These are phyloP conservation scores for Sinocyclocheilus grahami DNA, from an alignment of 2,113 vertebrate genomes.

Conservation along the genomic window DNA sequence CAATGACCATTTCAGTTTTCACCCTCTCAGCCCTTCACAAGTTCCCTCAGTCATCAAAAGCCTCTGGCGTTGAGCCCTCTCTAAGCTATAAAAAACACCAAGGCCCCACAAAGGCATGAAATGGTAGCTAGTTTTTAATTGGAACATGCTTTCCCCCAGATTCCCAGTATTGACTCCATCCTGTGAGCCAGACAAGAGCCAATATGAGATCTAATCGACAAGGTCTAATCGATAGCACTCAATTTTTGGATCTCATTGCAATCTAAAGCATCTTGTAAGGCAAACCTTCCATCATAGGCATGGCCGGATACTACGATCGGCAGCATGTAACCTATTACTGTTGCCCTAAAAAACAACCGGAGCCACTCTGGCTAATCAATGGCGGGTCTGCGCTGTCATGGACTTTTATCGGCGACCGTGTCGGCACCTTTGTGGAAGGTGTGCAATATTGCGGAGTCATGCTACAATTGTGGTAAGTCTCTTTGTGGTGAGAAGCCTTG, in stretches of 20 bases:
- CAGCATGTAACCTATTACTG: slow-evolving; percentile 35
- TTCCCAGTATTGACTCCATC: slow-evolving; percentile 46
- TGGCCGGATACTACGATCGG: not conserved
- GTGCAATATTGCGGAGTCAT: slow-evolving; percentile 27
- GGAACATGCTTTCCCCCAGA: slow-evolving; percentile 64
- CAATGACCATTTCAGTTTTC: slow-evolving; percentile 4
- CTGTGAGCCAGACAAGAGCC: slow-evolving; percentile 23
- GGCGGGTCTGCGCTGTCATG: slow-evolving; percentile 20
- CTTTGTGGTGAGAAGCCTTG: not conserved
- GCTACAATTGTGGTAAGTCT: slow-evolving; percentile 45
- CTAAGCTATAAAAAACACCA: slow-evolving; percentile 63
- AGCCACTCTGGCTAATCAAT: slow-evolving; percentile 33
- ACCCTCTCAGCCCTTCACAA: slow-evolving; percentile 30
- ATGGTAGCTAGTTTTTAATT: slow-evolving; percentile 69
- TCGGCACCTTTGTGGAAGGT: not conserved
- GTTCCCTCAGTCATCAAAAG: slow-evolving; percentile 27
- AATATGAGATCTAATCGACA: slow-evolving; percentile 48
- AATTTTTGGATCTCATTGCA: slow-evolving; percentile 59
- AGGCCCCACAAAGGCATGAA: slow-evolving; percentile 67
- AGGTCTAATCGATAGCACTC: slow-evolving; percentile 72
- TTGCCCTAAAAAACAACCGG: slow-evolving; percentile 23
- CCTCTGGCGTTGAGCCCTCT: slow-evolving; percentile 43
- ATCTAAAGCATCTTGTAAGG: slow-evolving; percentile 46
- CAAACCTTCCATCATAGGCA: slow-evolving; percentile 32
- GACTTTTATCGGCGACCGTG: not conserved